Conservation (phyloP, 2,797 vertebrate genomes). For the Coreius guichenoti region DNA sequence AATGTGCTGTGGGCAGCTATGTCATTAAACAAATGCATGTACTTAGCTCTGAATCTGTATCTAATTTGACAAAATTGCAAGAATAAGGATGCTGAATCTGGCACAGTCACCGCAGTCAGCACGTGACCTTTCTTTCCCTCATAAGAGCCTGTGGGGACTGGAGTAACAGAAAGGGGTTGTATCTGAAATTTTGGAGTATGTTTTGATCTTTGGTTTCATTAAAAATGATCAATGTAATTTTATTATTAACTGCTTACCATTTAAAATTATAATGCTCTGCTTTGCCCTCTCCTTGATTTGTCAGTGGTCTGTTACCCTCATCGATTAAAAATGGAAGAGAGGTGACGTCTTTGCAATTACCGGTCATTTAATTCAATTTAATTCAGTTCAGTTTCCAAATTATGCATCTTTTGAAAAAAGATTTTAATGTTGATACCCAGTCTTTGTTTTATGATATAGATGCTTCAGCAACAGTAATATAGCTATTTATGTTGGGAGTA, state of each 20-base stretch:
- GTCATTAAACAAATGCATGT: neutral
- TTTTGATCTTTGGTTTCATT: neutral
- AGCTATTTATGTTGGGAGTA: neutral
- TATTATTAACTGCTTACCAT: neutral
- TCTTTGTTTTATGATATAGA: neutral
- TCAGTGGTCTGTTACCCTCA: neutral
- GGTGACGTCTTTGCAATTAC: neutral
- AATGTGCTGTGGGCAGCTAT: neutral
- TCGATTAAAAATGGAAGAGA: neutral
- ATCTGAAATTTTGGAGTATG: neutral
- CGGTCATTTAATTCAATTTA: neutral
- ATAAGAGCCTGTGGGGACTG: neutral
- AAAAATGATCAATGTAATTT: neutral
- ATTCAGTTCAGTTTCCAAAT: neutral
- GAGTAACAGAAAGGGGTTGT: neutral
- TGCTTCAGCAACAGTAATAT: neutral
- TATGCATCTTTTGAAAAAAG: neutral
- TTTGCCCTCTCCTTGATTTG: neutral
- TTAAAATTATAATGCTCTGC: neutral
- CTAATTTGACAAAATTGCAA: slow-evolving; percentile 6
- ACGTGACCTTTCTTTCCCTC: neutral
- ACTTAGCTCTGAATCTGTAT: neutral
- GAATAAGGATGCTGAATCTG: neutral
- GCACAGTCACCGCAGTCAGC: neutral
- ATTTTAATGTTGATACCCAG: neutral